Base-by-base conservation (phyloP, 2,888 invertebrate species). In the Willowsia nigromaculata region DNA sequence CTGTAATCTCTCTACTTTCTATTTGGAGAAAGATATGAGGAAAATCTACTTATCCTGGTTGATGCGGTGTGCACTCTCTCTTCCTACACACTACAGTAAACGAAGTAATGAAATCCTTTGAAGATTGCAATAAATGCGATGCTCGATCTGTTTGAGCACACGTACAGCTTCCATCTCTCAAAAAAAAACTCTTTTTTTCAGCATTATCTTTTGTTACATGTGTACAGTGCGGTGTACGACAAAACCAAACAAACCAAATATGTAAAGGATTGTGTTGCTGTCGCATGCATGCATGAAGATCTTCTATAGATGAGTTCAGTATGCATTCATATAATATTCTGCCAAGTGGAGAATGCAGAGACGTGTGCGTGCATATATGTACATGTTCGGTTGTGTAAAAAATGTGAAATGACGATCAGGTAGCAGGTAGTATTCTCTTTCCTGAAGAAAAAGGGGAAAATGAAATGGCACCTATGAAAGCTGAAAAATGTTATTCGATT, bases 401-500 rank as follows among this genome's bases (percentile, higher is more conserved):
- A 65, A 30, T 33, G 65, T n/a, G 33, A 65, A 43, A 74, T 74
- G 15, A 27, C 13, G 33, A 74, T 74, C 71, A 43, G 43, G 47
- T 43, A 74, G 71, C 43, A 74, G 22, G 40, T 74, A 11, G 25
- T 43, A 9, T 74, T 43, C 25, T 43, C 7, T 27, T 74, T 74
- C 78, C 18, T 30, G 9, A n/a, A 9, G 9, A 40, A 40, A n/a
- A 7, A 40, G 9, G 40, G 25, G 82, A 83, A 50, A 83, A 40
- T 40, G 37, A 83, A 83, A 53, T 30, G 47, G 65, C 30, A 9
- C 40, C 40, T 11, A 18, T 68, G 83, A 83, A 65, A 47, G 83
- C 50, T 81, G 68, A 83, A 65, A 83, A 83, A 83, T 83, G 65
- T 30, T 65, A 83, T 83, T 83, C 83, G 68, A 83, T 83, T 47